Conservation (phyloP, 2,797 vertebrate genomes). For the Acanthopagrus latus region DNA sequence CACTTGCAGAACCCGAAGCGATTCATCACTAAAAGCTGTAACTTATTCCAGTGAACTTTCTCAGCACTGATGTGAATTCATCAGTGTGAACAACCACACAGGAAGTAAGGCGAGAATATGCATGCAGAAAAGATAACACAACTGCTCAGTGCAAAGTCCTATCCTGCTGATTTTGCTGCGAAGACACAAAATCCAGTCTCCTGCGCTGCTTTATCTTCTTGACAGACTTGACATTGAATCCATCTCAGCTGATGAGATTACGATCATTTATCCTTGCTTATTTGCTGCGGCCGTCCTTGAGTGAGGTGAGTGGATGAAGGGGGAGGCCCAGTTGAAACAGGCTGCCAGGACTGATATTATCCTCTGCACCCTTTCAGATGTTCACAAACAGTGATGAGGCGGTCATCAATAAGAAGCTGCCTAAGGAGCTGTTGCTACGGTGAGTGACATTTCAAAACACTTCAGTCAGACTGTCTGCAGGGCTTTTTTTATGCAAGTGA, state of each 20-base stretch:
- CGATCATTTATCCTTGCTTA: constrained; percentile 46
- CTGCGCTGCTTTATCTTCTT: constrained; percentile 37
- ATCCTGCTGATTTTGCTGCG: constrained; percentile 20
- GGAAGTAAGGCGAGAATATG: constrained; percentile 1
- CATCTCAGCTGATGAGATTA: constrained; percentile 53
- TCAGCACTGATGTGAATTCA: constrained; percentile 18
- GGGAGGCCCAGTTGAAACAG: constrained; percentile 5
- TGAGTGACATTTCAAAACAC: constrained; percentile 79
- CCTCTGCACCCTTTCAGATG: constrained; percentile 88
- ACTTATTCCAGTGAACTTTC: constrained; percentile 2
- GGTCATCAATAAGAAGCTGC: constrained; percentile 98
- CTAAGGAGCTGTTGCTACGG: constrained; percentile 97
- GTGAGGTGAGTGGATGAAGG: constrained; percentile 27
- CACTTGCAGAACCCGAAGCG: constrained; percentile 17
- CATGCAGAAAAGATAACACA: constrained; percentile 19
- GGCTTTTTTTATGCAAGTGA: not conserved
- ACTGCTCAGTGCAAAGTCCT: constrained; percentile 47
- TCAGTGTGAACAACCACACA: constrained; percentile 33
- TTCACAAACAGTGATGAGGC: constrained; percentile 99
- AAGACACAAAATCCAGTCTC: constrained; percentile 27
- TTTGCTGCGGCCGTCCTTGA: constrained; percentile 45
- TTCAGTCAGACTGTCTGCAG: constrained; percentile 15
- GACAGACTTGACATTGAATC: constrained; percentile 48
- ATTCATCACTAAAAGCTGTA: constrained; percentile 30
- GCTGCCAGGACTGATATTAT: constrained; percentile 43